Conservation (phyloP, 2,113 vertebrate species). For the Procavia capensis region DNA sequence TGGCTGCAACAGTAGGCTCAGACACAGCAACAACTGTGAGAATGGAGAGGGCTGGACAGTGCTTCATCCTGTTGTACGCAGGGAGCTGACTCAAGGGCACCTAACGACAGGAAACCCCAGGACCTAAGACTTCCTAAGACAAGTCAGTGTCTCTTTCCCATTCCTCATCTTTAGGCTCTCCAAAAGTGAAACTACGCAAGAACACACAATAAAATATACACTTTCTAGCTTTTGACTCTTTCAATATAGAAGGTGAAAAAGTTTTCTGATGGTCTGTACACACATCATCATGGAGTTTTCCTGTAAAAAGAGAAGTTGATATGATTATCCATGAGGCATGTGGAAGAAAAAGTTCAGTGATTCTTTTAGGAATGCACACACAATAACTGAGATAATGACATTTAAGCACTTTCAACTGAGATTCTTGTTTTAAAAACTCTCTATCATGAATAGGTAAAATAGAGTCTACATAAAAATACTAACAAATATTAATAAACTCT, state of each 20-base stretch:
- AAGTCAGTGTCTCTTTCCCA: background rate
- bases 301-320: background rate
- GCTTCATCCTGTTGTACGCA: too few species aligned
- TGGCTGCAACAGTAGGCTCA: too few species aligned
- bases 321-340: constrained; percentile 42
- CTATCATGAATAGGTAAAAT: background rate
- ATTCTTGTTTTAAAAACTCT: constrained; percentile 43
- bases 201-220: background rate
- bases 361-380: constrained; percentile 61
- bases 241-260: background rate
- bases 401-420: background rate
- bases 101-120: background rate
- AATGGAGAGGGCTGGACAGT: too few species aligned
- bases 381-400: constrained; percentile 50
- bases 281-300: background rate
- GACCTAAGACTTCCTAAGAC: background rate
- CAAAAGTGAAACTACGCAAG: background rate
- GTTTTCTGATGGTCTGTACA: constrained; percentile 7
- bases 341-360: constrained; percentile 43
- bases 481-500: constrained; percentile 1
- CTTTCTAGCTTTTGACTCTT: constrained; percentile 40
- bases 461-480: constrained; percentile 25
- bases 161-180: background rate
- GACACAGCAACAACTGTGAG: too few species aligned
- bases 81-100: too few species aligned